Conservation (phyloP, 2,113 vertebrate species). For the Laterallus jamaicensis region DNA sequence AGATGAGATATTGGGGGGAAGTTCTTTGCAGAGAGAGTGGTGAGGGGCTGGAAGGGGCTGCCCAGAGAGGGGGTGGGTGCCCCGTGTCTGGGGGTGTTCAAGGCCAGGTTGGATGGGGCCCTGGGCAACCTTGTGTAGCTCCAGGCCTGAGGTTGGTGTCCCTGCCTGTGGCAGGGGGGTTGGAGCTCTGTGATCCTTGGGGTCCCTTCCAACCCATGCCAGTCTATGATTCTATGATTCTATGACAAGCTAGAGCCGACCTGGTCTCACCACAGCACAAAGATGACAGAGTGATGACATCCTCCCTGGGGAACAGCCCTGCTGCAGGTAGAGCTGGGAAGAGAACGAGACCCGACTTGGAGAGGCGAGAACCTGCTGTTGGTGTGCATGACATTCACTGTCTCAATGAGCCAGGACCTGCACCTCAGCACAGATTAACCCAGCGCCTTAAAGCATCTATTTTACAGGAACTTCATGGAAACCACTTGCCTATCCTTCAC, state of each 20-base stretch:
- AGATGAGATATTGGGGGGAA: too few relatives aligned
- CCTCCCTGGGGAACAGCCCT: accelerated
- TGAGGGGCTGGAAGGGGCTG: too few relatives aligned
- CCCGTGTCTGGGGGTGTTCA: too few relatives aligned
- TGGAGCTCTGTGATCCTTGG: too few relatives aligned
- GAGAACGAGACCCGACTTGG: neutral
- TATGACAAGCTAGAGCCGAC: neutral
- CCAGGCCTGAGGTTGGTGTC: too few relatives aligned
- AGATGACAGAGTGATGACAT: neutral
- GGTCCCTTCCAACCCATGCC: too few relatives aligned
- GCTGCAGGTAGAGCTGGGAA: neutral
- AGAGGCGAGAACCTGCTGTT: neutral
- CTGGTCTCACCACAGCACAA: neutral
- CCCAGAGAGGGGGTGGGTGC: too few relatives aligned
- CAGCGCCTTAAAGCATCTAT: neutral
- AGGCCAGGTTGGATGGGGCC: too few relatives aligned
- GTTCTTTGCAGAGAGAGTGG: too few relatives aligned
- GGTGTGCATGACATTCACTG: accelerated
- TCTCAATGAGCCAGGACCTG: neutral
- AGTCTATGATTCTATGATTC: too few relatives aligned
- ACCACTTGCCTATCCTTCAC: neutral
- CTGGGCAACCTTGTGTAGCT: too few relatives aligned
- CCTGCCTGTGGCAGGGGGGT: too few relatives aligned
- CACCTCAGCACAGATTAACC: neutral
- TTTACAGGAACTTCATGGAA: accelerated